Evolutionary conservation across 2,888 invertebrate species (phyloP).

Genomic region (Cybosia mesomella): DNA sequence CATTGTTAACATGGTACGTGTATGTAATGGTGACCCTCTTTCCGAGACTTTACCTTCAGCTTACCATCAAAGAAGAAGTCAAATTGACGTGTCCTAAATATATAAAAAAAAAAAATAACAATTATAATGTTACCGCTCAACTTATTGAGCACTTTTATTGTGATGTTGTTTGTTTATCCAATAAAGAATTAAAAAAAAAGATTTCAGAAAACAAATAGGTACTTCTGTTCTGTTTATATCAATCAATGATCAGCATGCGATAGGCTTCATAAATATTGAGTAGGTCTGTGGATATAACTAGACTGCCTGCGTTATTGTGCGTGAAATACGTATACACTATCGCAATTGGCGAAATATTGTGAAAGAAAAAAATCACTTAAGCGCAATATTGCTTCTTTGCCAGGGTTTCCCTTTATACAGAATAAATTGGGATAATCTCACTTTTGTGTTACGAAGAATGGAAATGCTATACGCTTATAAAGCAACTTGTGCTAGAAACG

Average conservation of each 20-base stretch:
- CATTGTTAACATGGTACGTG: too few species aligned
- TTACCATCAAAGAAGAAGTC: too few species aligned
- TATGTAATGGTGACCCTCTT: too few species aligned
- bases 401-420: not conserved
- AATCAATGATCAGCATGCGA: not conserved
- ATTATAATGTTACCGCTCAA: too few species aligned
- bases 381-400: conserved; percentile 34
- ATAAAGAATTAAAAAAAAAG: too few species aligned
- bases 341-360: conserved; percentile 46
- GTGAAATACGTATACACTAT: conserved; percentile 27
- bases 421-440: not conserved
- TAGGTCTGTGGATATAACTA: not conserved
- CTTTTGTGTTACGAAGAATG: not conserved
- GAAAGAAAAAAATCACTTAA: conserved; percentile 34
- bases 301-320: conserved; percentile 28
- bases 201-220: too few species aligned
- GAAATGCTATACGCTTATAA: not conserved
- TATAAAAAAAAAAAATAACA: too few species aligned
- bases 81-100: too few species aligned
- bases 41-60: too few species aligned
- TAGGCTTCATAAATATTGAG: conserved; percentile 6
- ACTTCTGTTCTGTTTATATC: not conserved
- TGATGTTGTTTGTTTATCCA: too few species aligned
- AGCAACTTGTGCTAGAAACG: not conserved
- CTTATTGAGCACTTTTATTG: too few species aligned